Evolutionary conservation across 2,113 vertebrate genomes (phyloP), one percentile per base, ranked within the genome.

Genomic region (Smithornis capensis): DNA sequence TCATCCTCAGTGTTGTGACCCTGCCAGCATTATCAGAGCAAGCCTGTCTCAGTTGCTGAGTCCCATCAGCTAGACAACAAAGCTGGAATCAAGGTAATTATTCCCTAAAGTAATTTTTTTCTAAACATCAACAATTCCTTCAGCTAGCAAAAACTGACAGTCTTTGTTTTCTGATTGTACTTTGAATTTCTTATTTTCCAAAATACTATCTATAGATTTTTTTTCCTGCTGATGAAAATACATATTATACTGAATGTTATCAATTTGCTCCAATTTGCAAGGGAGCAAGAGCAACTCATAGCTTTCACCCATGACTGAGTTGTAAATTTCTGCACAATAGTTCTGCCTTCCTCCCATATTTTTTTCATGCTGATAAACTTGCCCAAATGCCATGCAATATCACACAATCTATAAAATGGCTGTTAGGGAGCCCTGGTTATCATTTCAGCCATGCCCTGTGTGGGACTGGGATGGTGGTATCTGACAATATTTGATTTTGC

Each of bases 401-500:
- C 60, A 55, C 33, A 53, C 6, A 52, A 3, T 60, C 67, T 52
- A 8, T 86, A 50, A 87, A 86, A 57, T 10, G n/a, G 27, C 70
- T 64, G 1, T 77, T 74, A 69, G 59, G 77, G 73, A 90, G 27
- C 47, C 8, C 33, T n/a, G 42, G 38, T 81, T 93, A 69, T 92
- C 2, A 0, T 69, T 93, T 79, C 38, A 67, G 49, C 35, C 47
- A 45, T 44, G 59, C 25, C 25, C 9, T 38, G 0, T 38, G 33
- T 81, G 56, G 31, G 44, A 53, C 7, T 50, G 47, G 23, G 33
- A 29, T 38, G 52, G 68, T 49, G 28, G n/a, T 52, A 71, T 74
- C 33, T 89, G 56, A 45, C 62, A 75, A 37, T 81, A 63, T 90
- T 94, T 90, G 64, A 91, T 95, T 96, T 94, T 77, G 35, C 14